Evolutionary conservation across 1,140 invertebrate species (phyloP), one percentile per base, ranked within the genome.

Genomic region (Latrodectus geometricus): DNA sequence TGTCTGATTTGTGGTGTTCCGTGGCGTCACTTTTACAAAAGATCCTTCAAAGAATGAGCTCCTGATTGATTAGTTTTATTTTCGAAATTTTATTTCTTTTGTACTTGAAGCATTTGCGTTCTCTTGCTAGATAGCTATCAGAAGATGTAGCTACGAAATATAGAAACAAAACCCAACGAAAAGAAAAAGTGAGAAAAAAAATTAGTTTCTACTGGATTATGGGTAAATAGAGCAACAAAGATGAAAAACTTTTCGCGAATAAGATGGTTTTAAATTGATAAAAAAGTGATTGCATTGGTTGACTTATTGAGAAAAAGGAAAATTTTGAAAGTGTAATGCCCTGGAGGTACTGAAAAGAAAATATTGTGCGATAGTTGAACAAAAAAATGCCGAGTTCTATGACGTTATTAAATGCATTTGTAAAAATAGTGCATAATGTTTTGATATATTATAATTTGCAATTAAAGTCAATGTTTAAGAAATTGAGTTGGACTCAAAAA

Each of bases 61-160:
- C 54, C 54, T 61, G 54, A 61, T 61, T 61, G 54, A 61, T 61
- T 61, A 61, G 54, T 61, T 61, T 61, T 61, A 61, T 61, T 61
- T 61, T 17, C 17, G 17, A 61, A 61, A 2, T 61, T 61, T 61
- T 61, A 61, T 61, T 61, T 61, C 17, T 61, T 61, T 61, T 11
- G 54, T 61, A 17, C 54, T 35, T 35, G 35, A 35, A 35, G 35
- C 35, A 35, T 35, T 61, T 17, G 17, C 54, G 17, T 61, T 61
- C 17, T 61, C 8, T 61, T 61, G 54, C 17, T 8, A 61, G 54
- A 61, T 61, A 2, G 54, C 54, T 61, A 61, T 61, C 54, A 14
- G 54, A 2, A 17, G 54, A 61, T 61, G 17, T 61, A 61, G 17
- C 54, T 4, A 61, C 54, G 11, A 61, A 61, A 61, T 11, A 3